Percentiles rank a stretch among this genome's conserved stretches.
Evolutionary conservation across 2,888 invertebrate species (phyloP).

Genomic region (Disparrhopalites patrizii): DNA sequence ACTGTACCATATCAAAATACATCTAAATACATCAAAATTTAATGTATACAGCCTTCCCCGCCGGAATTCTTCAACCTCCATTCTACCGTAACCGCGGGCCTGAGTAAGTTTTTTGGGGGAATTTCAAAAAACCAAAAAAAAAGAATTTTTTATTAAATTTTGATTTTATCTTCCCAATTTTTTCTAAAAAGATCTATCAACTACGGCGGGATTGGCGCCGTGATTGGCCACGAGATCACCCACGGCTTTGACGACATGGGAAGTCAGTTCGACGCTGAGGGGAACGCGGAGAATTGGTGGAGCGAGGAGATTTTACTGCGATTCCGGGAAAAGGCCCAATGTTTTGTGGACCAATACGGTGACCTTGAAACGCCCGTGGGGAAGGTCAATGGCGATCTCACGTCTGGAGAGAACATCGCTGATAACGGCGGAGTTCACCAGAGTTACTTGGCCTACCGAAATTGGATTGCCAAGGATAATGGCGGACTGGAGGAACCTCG

Average conservation of each 20-base stretch:
- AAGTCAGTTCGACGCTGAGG: constrained; percentile 82
- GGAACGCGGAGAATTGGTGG: constrained; percentile 93
- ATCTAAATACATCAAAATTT: too few species aligned
- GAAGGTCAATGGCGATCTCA: constrained; percentile 65
- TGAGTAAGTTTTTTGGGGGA: too few species aligned
- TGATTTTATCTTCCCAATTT: too few species aligned
- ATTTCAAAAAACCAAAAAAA: too few species aligned
- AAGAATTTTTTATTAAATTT: too few species aligned
- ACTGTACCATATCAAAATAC: too few species aligned
- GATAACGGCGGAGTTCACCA: constrained; percentile 95
- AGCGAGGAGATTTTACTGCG: constrained; percentile 73
- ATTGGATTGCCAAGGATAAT: constrained; percentile 65
- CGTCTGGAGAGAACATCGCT: constrained; percentile 91
- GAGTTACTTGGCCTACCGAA: constrained; percentile 75
- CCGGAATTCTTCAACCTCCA: constrained; percentile 76
- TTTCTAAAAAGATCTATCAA: constrained; percentile 21
- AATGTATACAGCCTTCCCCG: constrained; percentile 74
- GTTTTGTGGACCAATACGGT: constrained; percentile 81
- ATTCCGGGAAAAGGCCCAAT: constrained; percentile 75
- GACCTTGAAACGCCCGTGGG: constrained; percentile 71
- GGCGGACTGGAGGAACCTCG: constrained; percentile 55
- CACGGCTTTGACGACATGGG: constrained; percentile 81
- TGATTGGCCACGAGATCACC: constrained; percentile 80
- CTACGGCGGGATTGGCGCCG: constrained; percentile 38
- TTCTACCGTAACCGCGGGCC: constrained; percentile 69